Percentiles rank a stretch among this genome's conserved stretches.
These are phyloP conservation scores for Trilocha varians DNA, from an alignment of 2,888 invertebrate genomes.

Conservation along the genomic window DNA sequence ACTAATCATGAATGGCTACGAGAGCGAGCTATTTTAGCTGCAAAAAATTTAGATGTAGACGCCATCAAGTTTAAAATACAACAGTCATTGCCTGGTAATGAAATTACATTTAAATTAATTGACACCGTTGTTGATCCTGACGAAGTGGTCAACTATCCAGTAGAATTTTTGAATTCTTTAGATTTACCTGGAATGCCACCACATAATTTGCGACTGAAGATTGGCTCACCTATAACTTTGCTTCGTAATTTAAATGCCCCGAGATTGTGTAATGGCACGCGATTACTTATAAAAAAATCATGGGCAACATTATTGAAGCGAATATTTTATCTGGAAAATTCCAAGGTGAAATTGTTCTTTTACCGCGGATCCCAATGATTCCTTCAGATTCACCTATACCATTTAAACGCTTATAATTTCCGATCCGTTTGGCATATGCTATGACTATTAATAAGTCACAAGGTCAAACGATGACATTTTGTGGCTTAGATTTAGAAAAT, in stretches of 20 bases:
- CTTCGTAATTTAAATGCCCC: slow-evolving; percentile 18
- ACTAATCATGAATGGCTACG: slow-evolving; percentile 21
- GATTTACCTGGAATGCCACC: slow-evolving; percentile 16
- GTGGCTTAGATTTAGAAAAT: slow-evolving; percentile 12
- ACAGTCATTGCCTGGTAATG: slow-evolving; percentile 14
- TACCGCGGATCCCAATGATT: slow-evolving; percentile 10
- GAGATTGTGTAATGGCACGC: slow-evolving; percentile 18
- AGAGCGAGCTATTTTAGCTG: slow-evolving; percentile 23
- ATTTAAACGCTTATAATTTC: slow-evolving; percentile 12
- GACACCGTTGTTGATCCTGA: slow-evolving; percentile 14
- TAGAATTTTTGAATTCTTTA: slow-evolving; percentile 12
- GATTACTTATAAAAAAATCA: slow-evolving; percentile 15
- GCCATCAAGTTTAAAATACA: slow-evolving; percentile 12
- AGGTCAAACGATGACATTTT: slow-evolving; percentile 10
- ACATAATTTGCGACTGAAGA: slow-evolving; percentile 18
- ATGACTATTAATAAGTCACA: slow-evolving; percentile 15
- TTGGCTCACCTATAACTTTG: slow-evolving; percentile 19
- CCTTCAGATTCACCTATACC: slow-evolving; percentile 12
- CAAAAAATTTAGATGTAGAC: slow-evolving; percentile 21
- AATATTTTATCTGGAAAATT: slow-evolving; percentile 14
- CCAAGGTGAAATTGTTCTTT: slow-evolving; percentile 15
- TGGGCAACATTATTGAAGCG: slow-evolving; percentile 15
- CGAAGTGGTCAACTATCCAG: slow-evolving; percentile 11
- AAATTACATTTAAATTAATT: slow-evolving; percentile 14
- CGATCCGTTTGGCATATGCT: slow-evolving; percentile 11